A percentile compares a stretch with the other conserved stretches of the same genome.
Conservation (phyloP, 1,140 invertebrate species). For the Eriosoma lanigerum region DNA sequence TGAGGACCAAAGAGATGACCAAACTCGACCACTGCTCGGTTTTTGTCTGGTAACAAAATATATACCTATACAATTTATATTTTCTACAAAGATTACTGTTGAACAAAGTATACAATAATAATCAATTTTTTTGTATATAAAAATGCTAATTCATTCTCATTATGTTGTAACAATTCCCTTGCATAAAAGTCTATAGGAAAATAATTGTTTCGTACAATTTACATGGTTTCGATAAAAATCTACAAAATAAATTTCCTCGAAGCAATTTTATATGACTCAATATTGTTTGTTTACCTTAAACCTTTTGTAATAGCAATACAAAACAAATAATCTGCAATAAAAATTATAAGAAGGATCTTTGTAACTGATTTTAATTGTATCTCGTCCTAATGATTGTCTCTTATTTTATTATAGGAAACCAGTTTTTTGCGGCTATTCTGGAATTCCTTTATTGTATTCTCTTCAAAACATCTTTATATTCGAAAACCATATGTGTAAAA, state of each 20-base stretch:
- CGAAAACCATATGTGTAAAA: neutral
- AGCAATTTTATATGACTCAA: neutral
- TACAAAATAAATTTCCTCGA: neutral
- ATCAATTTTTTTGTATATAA: too few relatives aligned
- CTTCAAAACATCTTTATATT: neutral
- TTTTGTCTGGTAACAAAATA: too few relatives aligned
- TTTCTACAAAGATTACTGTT: too few relatives aligned
- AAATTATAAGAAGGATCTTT: neutral
- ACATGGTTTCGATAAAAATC: slow-evolving; percentile 19
- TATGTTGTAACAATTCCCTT: neutral
- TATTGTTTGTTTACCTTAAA: neutral
- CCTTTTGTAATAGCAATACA: slow-evolving; percentile 8
- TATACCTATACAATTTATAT: too few relatives aligned
- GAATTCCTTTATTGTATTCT: neutral
- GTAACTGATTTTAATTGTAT: slow-evolving; percentile 26
- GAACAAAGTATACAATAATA: too few relatives aligned
- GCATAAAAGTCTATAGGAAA: neutral
- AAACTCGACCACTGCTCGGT: too few relatives aligned
- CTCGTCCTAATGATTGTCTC: slow-evolving; percentile 1
- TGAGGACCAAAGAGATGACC: too few relatives aligned
- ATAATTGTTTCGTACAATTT: slow-evolving; percentile 15
- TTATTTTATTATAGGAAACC: slow-evolving; percentile 12
- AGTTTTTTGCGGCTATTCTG: neutral
- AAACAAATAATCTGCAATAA: slow-evolving; percentile 6
- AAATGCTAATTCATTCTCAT: too few relatives aligned